Conservation (phyloP, 2,888 invertebrate genomes). For the Athalia rosae region DNA sequence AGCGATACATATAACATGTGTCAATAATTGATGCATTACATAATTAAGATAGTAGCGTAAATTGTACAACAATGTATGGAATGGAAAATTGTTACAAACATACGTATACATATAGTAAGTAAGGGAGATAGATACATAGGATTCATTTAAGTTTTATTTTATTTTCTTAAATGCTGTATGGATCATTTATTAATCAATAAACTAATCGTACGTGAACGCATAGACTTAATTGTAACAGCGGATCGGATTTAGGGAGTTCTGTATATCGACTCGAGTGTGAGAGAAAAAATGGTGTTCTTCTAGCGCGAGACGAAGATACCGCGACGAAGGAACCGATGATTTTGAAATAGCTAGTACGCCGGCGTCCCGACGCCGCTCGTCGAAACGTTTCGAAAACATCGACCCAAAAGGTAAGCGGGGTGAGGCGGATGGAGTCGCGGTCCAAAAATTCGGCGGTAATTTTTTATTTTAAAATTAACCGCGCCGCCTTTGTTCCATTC, state of each 20-base stretch:
- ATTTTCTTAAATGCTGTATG: not conserved
- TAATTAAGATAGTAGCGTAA: not conserved
- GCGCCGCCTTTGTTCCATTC: too few species aligned
- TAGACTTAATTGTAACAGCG: not conserved
- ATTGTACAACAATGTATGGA: slow-evolving; percentile 4
- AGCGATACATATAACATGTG: too few species aligned
- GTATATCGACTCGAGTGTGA: not conserved
- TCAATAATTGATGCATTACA: not conserved
- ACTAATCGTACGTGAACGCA: slow-evolving; percentile 3
- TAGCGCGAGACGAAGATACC: not conserved
- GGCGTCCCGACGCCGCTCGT: slow-evolving; percentile 37
- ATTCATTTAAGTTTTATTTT: slow-evolving; percentile 31
- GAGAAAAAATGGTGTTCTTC: not conserved
- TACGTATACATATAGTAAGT: slow-evolving; percentile 23
- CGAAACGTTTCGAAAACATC: slow-evolving; percentile 33
- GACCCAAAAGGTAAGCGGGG: not conserved
- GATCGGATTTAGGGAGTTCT: not conserved
- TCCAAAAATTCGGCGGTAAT: not conserved
- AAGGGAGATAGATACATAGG: slow-evolving; percentile 39
- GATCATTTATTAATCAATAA: slow-evolving; percentile 6
- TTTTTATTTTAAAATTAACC: not conserved
- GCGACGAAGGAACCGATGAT: not conserved
- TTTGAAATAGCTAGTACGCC: slow-evolving; percentile 31
- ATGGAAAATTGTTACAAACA: slow-evolving; percentile 28
- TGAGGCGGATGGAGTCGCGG: not conserved